These are phyloP conservation scores for Condylostylus longicornis DNA, from an alignment of 1,140 invertebrate genomes.

Conservation along the genomic window DNA sequence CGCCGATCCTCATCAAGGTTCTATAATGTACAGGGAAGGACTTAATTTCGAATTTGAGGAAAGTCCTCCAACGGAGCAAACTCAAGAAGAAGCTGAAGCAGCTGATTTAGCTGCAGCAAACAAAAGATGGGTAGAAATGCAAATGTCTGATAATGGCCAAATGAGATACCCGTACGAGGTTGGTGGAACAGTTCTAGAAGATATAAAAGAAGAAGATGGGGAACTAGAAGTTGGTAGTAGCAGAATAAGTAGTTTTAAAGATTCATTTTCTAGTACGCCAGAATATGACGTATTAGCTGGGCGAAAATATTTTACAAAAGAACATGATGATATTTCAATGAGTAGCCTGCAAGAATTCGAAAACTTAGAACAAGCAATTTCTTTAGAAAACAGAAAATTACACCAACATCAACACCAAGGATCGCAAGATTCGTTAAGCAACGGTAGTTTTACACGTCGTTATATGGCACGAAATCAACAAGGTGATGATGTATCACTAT, in stretches of 20 bases:
- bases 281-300: slow-evolving; percentile 71
- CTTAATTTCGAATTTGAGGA: slow-evolving; percentile 60
- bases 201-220: slow-evolving; percentile 81
- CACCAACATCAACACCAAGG: slow-evolving; percentile 46
- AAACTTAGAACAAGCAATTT: slow-evolving; percentile 66
- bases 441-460: slow-evolving; percentile 55
- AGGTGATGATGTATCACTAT: slow-evolving; percentile 80
- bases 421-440: slow-evolving; percentile 58
- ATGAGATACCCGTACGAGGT: slow-evolving; percentile 49
- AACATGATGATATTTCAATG: slow-evolving; percentile 81
- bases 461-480: slow-evolving; percentile 50
- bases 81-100: slow-evolving; percentile 35
- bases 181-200: slow-evolving; percentile 67
- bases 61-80: slow-evolving; percentile 41
- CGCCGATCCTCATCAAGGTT: slow-evolving; percentile 31
- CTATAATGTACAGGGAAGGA: slow-evolving; percentile 38
- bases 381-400: slow-evolving; percentile 43
- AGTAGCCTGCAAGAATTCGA: slow-evolving; percentile 90
- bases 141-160: slow-evolving; percentile 53
- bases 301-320: slow-evolving; percentile 62
- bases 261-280: slow-evolving; percentile 62
- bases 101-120: slow-evolving; percentile 52
- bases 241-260: slow-evolving; percentile 58
- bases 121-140: slow-evolving; percentile 79
- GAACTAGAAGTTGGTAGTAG: slow-evolving; percentile 68